Percentiles rank a stretch among this genome's conserved stretches.
phyloP scores from a whole-genome alignment of 2,113 vertebrate species.

The Notechis scutatus region DNA sequence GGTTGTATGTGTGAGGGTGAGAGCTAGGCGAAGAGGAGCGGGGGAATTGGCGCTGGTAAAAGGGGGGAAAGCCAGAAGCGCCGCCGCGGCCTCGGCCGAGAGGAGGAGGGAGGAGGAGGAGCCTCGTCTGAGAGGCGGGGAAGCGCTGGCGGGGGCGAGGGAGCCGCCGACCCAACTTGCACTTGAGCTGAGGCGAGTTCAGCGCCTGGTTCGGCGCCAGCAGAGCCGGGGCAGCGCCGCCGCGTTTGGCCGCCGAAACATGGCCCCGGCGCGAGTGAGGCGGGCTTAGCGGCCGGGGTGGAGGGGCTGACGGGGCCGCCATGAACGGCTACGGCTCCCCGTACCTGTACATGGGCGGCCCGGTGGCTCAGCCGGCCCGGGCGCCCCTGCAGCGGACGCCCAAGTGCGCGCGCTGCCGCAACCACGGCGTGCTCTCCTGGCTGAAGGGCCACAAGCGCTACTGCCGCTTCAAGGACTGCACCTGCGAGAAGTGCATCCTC shows the following conservation, averaged over 20 bases:
- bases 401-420: slow-evolving; percentile 93
- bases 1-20: rapidly evolving
- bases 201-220: not conserved
- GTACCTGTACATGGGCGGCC: slow-evolving; percentile 92
- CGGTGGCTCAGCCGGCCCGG: slow-evolving; percentile 85
- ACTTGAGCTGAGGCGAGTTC: not conserved
- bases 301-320: slow-evolving; percentile 19
- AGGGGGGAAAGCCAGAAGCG: not conserved
- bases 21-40: not conserved
- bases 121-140: not conserved
- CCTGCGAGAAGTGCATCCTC: slow-evolving; percentile 96
- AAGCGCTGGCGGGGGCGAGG: not conserved
- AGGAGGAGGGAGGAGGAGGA: not conserved
- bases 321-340: slow-evolving; percentile 97
- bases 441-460: slow-evolving; percentile 96
- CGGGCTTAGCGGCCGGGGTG: not conserved
- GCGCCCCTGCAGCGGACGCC: slow-evolving; percentile 91
- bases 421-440: slow-evolving; percentile 95
- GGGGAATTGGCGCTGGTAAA: not conserved
- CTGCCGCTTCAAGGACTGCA: slow-evolving; percentile 97
- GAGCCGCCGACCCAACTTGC: not conserved
- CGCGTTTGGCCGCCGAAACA: not conserved
- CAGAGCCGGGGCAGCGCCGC: not conserved
- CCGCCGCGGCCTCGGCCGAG: too few relatives aligned
- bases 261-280: not conserved